Evolutionary conservation across 2,113 vertebrate genomes (phyloP), one percentile per base, ranked within the genome.

Genomic region (Bostrychus sinensis): DNA sequence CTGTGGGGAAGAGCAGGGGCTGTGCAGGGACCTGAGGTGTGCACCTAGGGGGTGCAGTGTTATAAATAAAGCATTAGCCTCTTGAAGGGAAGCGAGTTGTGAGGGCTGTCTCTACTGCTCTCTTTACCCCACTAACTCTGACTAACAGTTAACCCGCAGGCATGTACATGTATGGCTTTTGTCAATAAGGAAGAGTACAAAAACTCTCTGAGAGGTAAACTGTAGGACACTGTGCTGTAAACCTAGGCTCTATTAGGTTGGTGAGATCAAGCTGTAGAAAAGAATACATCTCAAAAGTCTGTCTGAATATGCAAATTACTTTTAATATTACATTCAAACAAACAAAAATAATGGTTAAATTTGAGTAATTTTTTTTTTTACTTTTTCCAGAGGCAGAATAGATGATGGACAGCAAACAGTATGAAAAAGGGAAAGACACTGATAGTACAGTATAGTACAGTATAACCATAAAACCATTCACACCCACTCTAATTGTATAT

Each of bases 31-130:
- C 84, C 79, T 61, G 79, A 83, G 81, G 84, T 85, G 78, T 81
- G 81, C 76, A 82, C 83, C 85, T 83, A 69, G 77, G 80, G 80
- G 80, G 82, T 80, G 83, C 77, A 72, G 66, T 62, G 84, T 89
- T 89, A 91, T 91, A 92, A 92, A 93, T 92, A 92, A 92, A 86
- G 89, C 85, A 90, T 91, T 84, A 90, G 88, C 86, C 84, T 72
- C 81, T 89, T 84, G 81, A 90, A 90, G 82, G 70, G 79, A 90
- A 89, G 67, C 82, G 80, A 90, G 88, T 90, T 87, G 82, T 89
- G 81, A 88, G 75, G 70, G 77, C 72, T 86, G 84, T 87, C 81
- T 88, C 56, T 56, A 72, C 81, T 78, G 70, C 72, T 81, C 84
- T 72, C 63, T 86, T 86, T 87, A 63, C 50, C 79, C 77, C 58